Evolutionary conservation across 2,888 invertebrate genomes (phyloP), one percentile per base, ranked within the genome.

Genomic region (Diaprepes abbreviatus): DNA sequence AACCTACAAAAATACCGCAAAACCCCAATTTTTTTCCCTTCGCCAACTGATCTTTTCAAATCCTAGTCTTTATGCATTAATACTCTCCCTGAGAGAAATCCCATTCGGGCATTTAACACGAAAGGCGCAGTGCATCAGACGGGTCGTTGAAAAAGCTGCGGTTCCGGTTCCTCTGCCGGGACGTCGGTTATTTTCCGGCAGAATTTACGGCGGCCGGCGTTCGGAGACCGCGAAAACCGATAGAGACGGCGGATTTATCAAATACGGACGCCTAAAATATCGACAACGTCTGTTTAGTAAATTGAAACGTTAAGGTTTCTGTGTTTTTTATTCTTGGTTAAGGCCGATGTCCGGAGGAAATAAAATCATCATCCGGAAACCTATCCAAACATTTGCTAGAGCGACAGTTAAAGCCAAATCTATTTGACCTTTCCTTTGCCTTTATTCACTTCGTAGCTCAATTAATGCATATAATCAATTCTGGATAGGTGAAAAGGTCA

Each of bases 61-160:
- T 16, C 10, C 28, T 17, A 28, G 24, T 1, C 31, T 1, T 40
- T 28, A 58, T 38, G 38, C 40, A 40, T 57, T 57, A 57, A 57
- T 57, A 55, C 21, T 9, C 33, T 38, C 43, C 6, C 9, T 33
- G 14, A 33, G 14, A 19, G 43, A 31, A 38, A 43, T 59, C 28
- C 43, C 31, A 59, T 45, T 45, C 31, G 40, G 28, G 28, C 43
- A 43, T 59, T 59, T 59, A 59, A 59, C 28, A 17, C 45, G 45
- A 59, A 40, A 38, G 12, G 58, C 45, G 40, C 43, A 59, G 17
- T 59, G 58, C 40, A 59, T 59, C 58, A 28, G 40, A 40, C 45
- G 17, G 43, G 12, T 36, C 38, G 21, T 59, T 54, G 54, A 54
- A 54, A 54, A 54, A 54, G 54, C 33, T 54, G 54, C 35, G 54